Conservation (phyloP, 2,888 invertebrate genomes). For the Dione juno region DNA sequence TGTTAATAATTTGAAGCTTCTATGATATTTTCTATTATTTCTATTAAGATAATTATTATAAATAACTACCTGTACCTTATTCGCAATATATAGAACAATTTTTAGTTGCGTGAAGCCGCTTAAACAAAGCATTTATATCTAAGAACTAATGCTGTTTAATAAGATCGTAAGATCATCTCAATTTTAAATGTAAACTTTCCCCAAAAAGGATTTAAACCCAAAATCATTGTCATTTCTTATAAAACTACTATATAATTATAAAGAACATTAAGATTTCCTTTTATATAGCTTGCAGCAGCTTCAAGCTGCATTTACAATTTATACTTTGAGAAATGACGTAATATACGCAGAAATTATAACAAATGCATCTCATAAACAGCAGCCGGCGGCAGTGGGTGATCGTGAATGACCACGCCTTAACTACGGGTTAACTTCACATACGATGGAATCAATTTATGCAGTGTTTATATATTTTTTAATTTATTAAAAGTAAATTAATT, state of each 20-base stretch:
- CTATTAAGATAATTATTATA: neutral
- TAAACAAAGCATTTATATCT: too few species aligned
- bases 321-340: constrained; percentile 41
- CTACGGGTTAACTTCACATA: constrained; percentile 26
- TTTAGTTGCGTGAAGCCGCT: too few species aligned
- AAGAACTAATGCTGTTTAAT: too few species aligned
- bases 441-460: neutral
- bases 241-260: neutral
- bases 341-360: constrained; percentile 49
- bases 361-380: constrained; percentile 57
- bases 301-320: constrained; percentile 30
- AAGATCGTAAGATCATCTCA: too few species aligned
- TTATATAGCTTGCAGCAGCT: constrained; percentile 28
- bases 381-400: constrained; percentile 59
- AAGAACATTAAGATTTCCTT: constrained; percentile 13
- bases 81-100: too few species aligned
- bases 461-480: too few species aligned
- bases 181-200: too few species aligned
- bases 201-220: too few species aligned
- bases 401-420: constrained; percentile 70
- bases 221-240: neutral
- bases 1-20: neutral
- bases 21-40: neutral
- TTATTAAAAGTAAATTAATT: too few species aligned
- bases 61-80: neutral